A percentile compares a stretch with the other conserved stretches of the same genome.
Evolutionary conservation across 2,888 invertebrate genomes (phyloP).

Genomic region (Drosophila pseudotakahashii): DNA sequence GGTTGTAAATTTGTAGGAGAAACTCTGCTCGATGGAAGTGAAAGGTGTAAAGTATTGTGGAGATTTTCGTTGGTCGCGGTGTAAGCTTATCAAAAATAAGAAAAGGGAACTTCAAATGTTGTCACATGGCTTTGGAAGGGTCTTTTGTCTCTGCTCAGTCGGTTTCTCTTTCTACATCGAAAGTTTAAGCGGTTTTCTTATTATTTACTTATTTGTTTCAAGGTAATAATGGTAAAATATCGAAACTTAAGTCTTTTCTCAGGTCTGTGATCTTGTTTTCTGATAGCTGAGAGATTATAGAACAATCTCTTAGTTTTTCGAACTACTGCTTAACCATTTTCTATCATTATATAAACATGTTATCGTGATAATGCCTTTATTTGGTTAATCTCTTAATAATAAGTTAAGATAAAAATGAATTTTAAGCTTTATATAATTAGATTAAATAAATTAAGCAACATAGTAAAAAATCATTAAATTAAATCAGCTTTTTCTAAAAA

Average conservation of each 20-base stretch:
- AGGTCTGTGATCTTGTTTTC: not conserved
- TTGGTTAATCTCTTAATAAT: not conserved
- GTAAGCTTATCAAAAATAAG: slow-evolving; percentile 24
- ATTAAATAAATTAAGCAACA: not conserved
- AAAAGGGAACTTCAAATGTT: slow-evolving; percentile 17
- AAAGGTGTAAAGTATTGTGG: slow-evolving; percentile 36
- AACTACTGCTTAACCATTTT: not conserved
- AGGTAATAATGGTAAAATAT: not conserved
- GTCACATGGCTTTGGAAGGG: slow-evolving; percentile 22
- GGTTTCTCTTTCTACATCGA: slow-evolving; percentile 38
- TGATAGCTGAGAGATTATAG: not conserved
- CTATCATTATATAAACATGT: slow-evolving; percentile 1
- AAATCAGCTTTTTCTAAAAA: not conserved
- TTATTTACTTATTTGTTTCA: not conserved
- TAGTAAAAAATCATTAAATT: too few relatives aligned
- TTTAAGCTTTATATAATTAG: not conserved
- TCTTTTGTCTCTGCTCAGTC: slow-evolving; percentile 10
- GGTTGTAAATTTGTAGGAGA: slow-evolving; percentile 21
- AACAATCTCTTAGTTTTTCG: too few relatives aligned
- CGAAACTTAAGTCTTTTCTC: not conserved
- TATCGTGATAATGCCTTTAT: slow-evolving; percentile 1
- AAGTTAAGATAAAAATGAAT: not conserved
- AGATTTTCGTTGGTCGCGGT: slow-evolving; percentile 20
- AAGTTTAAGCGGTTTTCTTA: not conserved
- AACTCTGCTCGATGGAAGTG: slow-evolving; percentile 36